Evolutionary conservation across 1,140 invertebrate species (phyloP).

Genomic region (Rhagoletis zephyria): DNA sequence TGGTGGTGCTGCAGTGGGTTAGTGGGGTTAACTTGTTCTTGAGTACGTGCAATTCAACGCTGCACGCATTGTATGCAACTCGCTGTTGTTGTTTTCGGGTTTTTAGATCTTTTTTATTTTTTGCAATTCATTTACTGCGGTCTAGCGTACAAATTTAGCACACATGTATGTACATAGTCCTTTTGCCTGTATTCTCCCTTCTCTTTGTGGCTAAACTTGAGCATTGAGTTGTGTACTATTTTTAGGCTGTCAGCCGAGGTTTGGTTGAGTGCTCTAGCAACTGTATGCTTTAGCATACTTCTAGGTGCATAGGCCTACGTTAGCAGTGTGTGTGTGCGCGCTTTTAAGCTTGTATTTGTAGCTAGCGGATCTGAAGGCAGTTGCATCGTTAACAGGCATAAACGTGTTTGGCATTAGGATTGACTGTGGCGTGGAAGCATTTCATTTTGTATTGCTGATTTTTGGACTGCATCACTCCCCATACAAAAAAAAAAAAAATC

Average conservation of each 20-base stretch:
- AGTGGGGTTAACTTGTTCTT: conserved; percentile 12
- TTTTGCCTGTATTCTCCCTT: no score
- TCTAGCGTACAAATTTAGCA: conserved; percentile 23
- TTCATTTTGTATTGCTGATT: not conserved
- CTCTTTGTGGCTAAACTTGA: not conserved
- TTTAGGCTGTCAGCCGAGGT: conserved; percentile 29
- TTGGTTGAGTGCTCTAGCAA: not conserved
- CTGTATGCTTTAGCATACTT: conserved; percentile 1
- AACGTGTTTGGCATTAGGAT: no score
- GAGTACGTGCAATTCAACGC: not conserved
- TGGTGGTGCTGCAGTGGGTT: not conserved
- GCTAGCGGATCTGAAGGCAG: not conserved
- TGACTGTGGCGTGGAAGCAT: not conserved
- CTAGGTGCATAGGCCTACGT: not conserved
- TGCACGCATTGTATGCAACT: not conserved
- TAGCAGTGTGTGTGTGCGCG: not conserved
- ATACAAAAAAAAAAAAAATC: no score
- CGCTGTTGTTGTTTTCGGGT: conserved; percentile 2
- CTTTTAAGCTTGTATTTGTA: not conserved
- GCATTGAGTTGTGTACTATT: not conserved
- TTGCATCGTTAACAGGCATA: conserved; percentile 7
- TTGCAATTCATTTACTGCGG: not conserved
- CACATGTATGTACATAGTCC: not conserved
- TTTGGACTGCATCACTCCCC: not conserved
- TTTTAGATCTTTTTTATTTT: not conserved